These are phyloP conservation scores for Ectemnius cavifrons DNA, from an alignment of 2,888 invertebrate species.

Conservation along the genomic window DNA sequence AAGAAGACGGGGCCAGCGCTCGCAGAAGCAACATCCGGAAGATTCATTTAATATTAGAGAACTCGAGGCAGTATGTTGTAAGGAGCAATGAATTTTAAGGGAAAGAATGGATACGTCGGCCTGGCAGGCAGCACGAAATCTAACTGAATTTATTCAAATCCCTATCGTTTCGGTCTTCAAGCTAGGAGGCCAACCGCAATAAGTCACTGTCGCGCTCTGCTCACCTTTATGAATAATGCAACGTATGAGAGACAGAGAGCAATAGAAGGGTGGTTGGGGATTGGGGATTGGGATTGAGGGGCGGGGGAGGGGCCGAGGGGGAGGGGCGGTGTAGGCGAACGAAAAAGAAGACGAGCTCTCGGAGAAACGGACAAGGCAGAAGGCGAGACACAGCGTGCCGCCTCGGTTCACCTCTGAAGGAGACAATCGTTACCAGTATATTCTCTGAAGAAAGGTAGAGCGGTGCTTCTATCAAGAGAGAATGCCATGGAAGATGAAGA, in stretches of 20 bases:
- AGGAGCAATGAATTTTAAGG: conserved; percentile 51
- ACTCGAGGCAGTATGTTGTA: no score
- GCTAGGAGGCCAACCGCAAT: conserved; percentile 52
- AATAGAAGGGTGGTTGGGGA: neutral
- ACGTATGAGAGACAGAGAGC: conserved; percentile 24
- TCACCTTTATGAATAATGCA: conserved; percentile 66
- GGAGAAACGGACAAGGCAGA: conserved; percentile 34
- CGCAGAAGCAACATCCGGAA: no score
- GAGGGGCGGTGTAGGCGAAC: neutral
- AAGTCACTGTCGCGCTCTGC: conserved; percentile 61
- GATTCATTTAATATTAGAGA: no score
- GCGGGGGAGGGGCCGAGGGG: no score
- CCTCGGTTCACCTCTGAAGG: neutral
- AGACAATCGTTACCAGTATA: conserved; percentile 28
- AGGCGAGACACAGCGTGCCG: conserved; percentile 3
- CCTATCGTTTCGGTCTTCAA: conserved; percentile 59
- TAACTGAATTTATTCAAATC: conserved; percentile 67
- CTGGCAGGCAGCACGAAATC: conserved; percentile 38
- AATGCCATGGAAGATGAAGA: conserved; percentile 43
- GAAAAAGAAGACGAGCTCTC: conserved; percentile 1
- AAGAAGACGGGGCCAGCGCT: no score
- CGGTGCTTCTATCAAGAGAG: conserved; percentile 23
- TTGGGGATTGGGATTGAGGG: neutral
- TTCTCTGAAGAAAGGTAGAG: conserved; percentile 20
- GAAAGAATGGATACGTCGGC: conserved; percentile 32